Conservation (phyloP, 2,888 invertebrate genomes). For the Macrostomum cliftonense region DNA sequence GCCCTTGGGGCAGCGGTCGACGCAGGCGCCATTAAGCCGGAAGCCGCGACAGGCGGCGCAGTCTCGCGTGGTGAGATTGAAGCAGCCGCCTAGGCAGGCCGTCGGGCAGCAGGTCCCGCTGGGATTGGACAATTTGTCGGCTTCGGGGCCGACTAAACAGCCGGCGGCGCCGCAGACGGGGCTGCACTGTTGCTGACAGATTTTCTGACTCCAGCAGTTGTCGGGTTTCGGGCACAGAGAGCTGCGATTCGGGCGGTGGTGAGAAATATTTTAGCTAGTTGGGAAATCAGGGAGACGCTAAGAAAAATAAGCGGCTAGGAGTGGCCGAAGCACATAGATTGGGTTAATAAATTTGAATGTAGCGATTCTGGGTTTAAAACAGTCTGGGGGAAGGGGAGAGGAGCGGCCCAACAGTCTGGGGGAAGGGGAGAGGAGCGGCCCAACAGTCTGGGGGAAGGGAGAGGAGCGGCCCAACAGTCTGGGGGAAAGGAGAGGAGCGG, state of each 20-base stretch:
- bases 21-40: conserved; percentile 47
- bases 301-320: too few relatives aligned
- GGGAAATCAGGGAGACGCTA: too few relatives aligned
- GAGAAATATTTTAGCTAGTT: too few relatives aligned
- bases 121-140: conserved; percentile 44
- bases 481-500: too few relatives aligned
- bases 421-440: too few relatives aligned
- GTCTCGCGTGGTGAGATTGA: conserved; percentile 20
- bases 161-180: conserved; percentile 50
- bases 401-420: too few relatives aligned
- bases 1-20: conserved; percentile 42
- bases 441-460: too few relatives aligned
- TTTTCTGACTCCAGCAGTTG: conserved; percentile 62
- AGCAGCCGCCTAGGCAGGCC: conserved; percentile 68
- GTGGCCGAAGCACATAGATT: too few relatives aligned
- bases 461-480: too few relatives aligned
- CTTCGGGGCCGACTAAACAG: conserved; percentile 53
- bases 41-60: conserved; percentile 65
- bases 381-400: too few relatives aligned
- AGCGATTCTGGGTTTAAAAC: too few relatives aligned
- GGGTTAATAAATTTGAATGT: too few relatives aligned
- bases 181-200: conserved; percentile 59
- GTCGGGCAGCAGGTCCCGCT: conserved; percentile 53
- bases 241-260: background rate
- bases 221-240: conserved; percentile 24